These are phyloP conservation scores for Thripadectes ignobilis DNA, from an alignment of 2,797 vertebrate species.

Conservation along the genomic window DNA sequence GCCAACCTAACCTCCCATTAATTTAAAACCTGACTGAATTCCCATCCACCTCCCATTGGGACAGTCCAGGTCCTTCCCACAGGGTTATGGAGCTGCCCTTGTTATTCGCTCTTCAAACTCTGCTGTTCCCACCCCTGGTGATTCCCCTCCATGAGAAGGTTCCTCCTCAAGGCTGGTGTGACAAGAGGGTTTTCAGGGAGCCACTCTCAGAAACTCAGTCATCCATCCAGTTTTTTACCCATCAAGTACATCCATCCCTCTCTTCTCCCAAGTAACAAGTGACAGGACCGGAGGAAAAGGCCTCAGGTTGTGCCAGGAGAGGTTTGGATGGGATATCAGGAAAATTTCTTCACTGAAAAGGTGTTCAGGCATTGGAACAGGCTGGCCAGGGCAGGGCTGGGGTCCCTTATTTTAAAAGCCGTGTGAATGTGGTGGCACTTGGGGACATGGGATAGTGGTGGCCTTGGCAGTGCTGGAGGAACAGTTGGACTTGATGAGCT, in stretches of 20 bases:
- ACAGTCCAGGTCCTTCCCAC: not conserved
- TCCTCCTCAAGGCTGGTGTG: not conserved
- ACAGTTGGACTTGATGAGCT: not conserved
- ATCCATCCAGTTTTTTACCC: not conserved
- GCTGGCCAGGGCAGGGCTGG: not conserved
- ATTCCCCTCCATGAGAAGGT: not conserved
- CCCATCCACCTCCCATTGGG: rapidly evolving
- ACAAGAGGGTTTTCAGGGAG: not conserved
- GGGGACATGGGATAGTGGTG: not conserved
- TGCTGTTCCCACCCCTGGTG: not conserved
- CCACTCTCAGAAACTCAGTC: not conserved
- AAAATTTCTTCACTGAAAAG: not conserved
- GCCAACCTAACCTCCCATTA: not conserved
- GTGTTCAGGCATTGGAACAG: too few relatives aligned
- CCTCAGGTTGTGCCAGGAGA: not conserved
- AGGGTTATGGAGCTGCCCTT: not conserved
- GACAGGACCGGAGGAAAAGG: not conserved
- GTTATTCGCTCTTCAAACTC: not conserved
- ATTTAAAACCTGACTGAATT: not conserved
- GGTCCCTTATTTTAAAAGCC: not conserved
- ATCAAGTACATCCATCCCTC: not conserved
- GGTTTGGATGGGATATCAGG: too few relatives aligned
- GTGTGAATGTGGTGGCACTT: not conserved
- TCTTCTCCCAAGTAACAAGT: not conserved
- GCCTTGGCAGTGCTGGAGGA: not conserved